These are phyloP conservation scores for Spermophilus dauricus DNA, from an alignment of 2,113 vertebrate species.

Conservation along the genomic window DNA sequence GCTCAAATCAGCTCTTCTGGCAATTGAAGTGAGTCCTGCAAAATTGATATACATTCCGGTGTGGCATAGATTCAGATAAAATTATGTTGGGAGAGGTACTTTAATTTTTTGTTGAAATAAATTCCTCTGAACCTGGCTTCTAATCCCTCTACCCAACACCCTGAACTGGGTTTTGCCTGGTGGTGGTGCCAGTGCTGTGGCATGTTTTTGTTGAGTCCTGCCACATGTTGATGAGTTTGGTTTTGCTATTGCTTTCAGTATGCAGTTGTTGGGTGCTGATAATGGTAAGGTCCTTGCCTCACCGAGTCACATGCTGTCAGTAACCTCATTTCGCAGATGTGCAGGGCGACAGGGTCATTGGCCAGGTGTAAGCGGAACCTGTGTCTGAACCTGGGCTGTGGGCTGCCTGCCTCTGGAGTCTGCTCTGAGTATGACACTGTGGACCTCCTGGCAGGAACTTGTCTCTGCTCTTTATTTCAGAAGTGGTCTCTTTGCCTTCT, in stretches of 20 bases:
- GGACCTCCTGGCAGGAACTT: background rate
- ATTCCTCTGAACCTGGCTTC: background rate
- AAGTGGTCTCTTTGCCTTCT: background rate
- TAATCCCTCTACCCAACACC: background rate
- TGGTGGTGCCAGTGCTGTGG: background rate
- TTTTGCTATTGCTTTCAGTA: too few relatives aligned
- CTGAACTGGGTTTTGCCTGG: too few relatives aligned
- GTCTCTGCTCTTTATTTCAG: background rate
- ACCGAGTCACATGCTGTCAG: background rate
- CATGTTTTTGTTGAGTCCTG: background rate
- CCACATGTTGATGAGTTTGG: too few relatives aligned
- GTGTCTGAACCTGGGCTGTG: background rate
- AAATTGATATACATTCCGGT: background rate
- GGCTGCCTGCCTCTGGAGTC: background rate
- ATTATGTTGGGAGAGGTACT: background rate
- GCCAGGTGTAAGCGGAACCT: background rate
- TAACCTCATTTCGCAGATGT: background rate
- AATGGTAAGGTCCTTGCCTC: background rate
- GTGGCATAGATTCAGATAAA: background rate
- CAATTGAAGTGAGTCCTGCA: background rate
- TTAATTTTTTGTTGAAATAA: background rate
- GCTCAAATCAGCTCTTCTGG: background rate
- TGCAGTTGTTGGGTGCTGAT: too few relatives aligned
- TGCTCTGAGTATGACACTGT: background rate
- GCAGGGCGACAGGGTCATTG: too few relatives aligned